phyloP scores from a whole-genome alignment of 92 coral and sea anemone genomes.

The Epizoanthus ramosus region DNA sequence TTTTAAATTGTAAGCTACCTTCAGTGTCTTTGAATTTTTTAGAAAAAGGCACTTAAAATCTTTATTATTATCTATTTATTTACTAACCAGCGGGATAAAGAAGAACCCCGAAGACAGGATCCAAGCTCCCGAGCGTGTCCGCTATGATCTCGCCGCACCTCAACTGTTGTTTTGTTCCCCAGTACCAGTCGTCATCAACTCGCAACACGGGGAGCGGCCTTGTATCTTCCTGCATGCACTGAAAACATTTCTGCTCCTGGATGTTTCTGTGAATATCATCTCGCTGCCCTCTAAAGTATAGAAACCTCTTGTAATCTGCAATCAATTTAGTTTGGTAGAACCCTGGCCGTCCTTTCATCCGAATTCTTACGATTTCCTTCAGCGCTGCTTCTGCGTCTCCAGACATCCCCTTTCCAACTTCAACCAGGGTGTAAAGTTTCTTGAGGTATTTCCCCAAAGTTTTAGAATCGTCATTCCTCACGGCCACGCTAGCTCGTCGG shows the following conservation, averaged over 20 bases:
- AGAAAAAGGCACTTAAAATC: too few relatives aligned
- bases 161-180: constrained; percentile 86
- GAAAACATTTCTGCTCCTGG: constrained; percentile 85
- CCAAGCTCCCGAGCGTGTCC: constrained; percentile 85
- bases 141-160: constrained; percentile 90
- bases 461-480: constrained; percentile 66
- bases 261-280: constrained; percentile 61
- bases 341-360: constrained; percentile 80
- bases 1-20: too few relatives aligned
- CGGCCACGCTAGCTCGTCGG: constrained; percentile 72
- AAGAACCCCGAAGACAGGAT: constrained; percentile 76
- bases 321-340: constrained; percentile 81
- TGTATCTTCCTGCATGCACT: constrained; percentile 69
- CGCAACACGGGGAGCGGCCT: constrained; percentile 60
- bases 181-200: constrained; percentile 74
- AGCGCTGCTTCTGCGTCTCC: constrained; percentile 70
- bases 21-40: too few relatives aligned
- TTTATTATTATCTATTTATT: too few relatives aligned
- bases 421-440: constrained; percentile 69
- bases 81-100: constrained; percentile 76
- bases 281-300: constrained; percentile 72
- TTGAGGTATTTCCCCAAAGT: constrained; percentile 65
- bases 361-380: constrained; percentile 68
- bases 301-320: constrained; percentile 74
- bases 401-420: constrained; percentile 74